Evolutionary conservation across 2,888 invertebrate genomes (phyloP).

Genomic region (Campaea margaritaria): DNA sequence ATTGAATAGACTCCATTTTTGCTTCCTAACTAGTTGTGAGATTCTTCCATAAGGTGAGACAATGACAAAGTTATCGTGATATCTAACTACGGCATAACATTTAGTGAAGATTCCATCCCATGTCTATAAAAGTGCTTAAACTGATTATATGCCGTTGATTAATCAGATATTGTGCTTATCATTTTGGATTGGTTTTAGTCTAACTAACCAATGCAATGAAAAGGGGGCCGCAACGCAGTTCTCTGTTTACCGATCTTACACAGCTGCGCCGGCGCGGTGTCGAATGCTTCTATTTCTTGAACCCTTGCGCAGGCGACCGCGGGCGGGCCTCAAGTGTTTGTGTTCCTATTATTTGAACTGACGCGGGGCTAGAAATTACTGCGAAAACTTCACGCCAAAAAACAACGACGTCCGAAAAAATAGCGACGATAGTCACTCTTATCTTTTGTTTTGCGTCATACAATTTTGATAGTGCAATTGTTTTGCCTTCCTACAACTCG

Average conservation of each 20-base stretch:
- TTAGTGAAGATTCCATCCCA: no score
- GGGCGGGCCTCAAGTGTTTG: slow-evolving; percentile 63
- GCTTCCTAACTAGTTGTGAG: no score
- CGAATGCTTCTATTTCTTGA: slow-evolving; percentile 55
- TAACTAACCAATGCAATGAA: not conserved
- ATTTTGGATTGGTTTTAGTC: not conserved
- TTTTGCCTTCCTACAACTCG: no score
- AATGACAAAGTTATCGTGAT: no score
- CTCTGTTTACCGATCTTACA: slow-evolving; percentile 44
- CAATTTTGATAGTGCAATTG: no score
- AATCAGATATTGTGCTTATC: no score
- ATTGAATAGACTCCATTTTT: no score
- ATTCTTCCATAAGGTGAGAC: no score
- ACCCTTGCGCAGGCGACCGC: slow-evolving; percentile 58
- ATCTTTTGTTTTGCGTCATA: no score
- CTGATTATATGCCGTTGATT: no score
- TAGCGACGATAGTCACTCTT: not conserved
- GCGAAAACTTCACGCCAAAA: slow-evolving; percentile 43
- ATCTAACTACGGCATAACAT: no score
- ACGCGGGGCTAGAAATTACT: slow-evolving; percentile 26
- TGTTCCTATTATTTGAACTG: slow-evolving; percentile 56
- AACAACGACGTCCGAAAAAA: not conserved
- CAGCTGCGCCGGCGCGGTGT: slow-evolving; percentile 42
- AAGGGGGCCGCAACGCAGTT: slow-evolving; percentile 46
- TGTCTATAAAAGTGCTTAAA: no score